These are phyloP conservation scores for Scelioninae gen. 2 DNA, from an alignment of 2,888 invertebrate genomes.

Conservation along the genomic window DNA sequence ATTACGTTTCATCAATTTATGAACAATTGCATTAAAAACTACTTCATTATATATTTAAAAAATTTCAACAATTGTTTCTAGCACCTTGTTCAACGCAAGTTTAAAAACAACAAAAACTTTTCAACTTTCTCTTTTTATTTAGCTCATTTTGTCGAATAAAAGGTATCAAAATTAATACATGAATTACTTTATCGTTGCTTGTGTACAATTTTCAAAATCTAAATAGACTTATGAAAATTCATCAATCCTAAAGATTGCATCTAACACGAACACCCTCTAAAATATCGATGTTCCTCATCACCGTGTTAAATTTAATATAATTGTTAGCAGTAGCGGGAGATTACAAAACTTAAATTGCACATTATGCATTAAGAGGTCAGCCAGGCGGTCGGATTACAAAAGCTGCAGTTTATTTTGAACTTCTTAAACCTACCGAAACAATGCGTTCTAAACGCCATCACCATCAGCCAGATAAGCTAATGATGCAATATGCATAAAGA, in stretches of 20 bases:
- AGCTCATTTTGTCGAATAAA: neutral
- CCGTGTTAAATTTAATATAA: constrained; percentile 35
- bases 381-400: constrained; percentile 28
- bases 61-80: too few species aligned
- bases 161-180: constrained; percentile 4
- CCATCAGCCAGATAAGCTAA: constrained; percentile 47
- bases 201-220: neutral
- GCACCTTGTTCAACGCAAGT: too few species aligned
- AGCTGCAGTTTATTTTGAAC: constrained; percentile 44
- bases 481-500: constrained; percentile 51
- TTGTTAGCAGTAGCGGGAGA: constrained; percentile 33
- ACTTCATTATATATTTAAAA: too few species aligned
- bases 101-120: too few species aligned
- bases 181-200: constrained; percentile 2
- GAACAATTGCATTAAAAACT: too few species aligned
- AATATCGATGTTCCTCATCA: constrained; percentile 26
- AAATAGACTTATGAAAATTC: constrained; percentile 17
- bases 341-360: constrained; percentile 46
- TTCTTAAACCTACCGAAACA: constrained; percentile 47
- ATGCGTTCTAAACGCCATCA: constrained; percentile 31
- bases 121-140: too few species aligned
- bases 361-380: constrained; percentile 47
- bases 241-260: constrained; percentile 15
- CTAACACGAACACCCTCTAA: constrained; percentile 4
- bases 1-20: too few species aligned